Percentiles rank a stretch among this genome's conserved stretches.
Conservation (phyloP, 1,140 invertebrate species). For the Aleiodes sp. region DNA sequence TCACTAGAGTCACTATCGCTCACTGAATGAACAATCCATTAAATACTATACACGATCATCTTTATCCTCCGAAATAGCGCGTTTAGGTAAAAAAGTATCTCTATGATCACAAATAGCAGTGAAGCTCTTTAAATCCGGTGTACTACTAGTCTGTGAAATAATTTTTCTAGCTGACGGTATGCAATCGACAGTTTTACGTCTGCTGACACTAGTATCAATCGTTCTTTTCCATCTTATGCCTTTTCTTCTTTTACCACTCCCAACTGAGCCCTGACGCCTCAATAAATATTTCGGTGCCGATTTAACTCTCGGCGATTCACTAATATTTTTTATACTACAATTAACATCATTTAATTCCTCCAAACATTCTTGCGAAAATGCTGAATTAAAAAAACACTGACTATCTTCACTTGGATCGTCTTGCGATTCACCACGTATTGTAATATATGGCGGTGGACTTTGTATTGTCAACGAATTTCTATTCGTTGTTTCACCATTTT, state of each 20-base stretch:
- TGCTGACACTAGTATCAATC: slow-evolving; percentile 10
- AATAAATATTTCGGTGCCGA: slow-evolving; percentile 39
- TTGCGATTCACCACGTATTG: not conserved
- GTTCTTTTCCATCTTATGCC: slow-evolving; percentile 46
- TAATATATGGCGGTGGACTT: slow-evolving; percentile 26
- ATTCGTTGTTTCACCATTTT: not conserved
- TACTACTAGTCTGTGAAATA: slow-evolving; percentile 33
- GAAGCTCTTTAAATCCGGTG: slow-evolving; percentile 45
- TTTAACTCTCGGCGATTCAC: not conserved
- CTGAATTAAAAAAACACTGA: slow-evolving; percentile 46
- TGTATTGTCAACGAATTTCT: not conserved
- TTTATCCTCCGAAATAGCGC: slow-evolving; percentile 24
- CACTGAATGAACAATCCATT: not conserved
- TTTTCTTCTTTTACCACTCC: slow-evolving; percentile 42
- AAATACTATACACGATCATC: not conserved
- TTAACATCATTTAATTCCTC: slow-evolving; percentile 1
- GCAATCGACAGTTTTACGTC: slow-evolving; percentile 42
- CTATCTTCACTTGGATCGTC: not conserved
- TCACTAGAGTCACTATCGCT: too few species aligned
- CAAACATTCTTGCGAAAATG: slow-evolving; percentile 47
- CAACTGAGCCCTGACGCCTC: slow-evolving; percentile 36
- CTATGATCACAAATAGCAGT: slow-evolving; percentile 5
- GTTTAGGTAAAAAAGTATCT: slow-evolving; percentile 4
- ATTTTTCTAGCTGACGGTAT: slow-evolving; percentile 40
- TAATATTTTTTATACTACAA: not conserved